phyloP scores from a whole-genome alignment of 2,888 invertebrate species.

The Hydrotaea diabolus region DNA sequence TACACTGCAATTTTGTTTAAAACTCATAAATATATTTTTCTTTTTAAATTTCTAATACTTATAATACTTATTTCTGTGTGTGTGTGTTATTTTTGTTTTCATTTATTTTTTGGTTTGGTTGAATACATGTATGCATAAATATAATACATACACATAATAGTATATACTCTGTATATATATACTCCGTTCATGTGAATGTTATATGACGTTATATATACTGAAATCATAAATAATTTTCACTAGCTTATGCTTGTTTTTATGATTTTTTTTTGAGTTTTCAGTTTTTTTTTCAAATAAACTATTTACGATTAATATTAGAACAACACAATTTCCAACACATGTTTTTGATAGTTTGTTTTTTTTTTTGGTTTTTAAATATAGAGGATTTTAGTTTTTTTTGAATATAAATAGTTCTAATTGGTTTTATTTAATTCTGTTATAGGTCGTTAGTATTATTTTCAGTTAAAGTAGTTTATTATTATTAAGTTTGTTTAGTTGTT shows the following conservation, averaged over 20 bases:
- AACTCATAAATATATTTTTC: conserved; percentile 68
- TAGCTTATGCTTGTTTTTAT: conserved; percentile 62
- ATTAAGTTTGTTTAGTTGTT: conserved; percentile 27
- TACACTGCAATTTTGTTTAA: conserved; percentile 54
- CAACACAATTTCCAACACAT: conserved; percentile 61
- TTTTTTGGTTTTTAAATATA: no score
- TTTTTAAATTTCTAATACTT: conserved; percentile 62
- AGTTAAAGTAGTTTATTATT: conserved; percentile 6
- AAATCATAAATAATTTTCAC: conserved; percentile 64
- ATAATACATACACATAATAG: conserved; percentile 8
- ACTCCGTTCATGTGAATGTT: conserved; percentile 28
- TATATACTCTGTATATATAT: conserved; percentile 29
- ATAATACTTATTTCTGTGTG: conserved; percentile 26
- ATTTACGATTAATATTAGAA: conserved; percentile 50
- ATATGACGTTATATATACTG: conserved; percentile 48
- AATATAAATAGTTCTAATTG: not conserved
- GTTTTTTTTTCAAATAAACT: conserved; percentile 46
- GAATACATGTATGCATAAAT: conserved; percentile 1
- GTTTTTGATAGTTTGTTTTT: conserved; percentile 37
- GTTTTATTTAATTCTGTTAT: not conserved
- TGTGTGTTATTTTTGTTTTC: conserved; percentile 6
- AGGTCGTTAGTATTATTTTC: not conserved
- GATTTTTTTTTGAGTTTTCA: not conserved
- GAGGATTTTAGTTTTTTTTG: not conserved
- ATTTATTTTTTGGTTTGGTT: conserved; percentile 5